phyloP scores from a whole-genome alignment of 1,140 invertebrate species.

The Heliconius hewitsoni region DNA sequence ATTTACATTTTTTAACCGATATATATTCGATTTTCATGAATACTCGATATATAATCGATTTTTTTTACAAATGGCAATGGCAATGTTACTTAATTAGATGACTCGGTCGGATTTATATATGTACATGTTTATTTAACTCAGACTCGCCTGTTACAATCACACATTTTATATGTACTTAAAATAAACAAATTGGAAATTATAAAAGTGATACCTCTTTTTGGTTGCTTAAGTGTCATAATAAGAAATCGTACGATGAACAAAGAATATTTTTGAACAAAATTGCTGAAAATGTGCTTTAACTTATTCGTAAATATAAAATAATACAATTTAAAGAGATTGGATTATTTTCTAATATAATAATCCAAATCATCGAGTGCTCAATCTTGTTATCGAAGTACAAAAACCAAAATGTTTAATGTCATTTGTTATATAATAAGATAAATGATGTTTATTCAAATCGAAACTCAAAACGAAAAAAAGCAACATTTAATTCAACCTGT shows the following conservation, averaged over 20 bases:
- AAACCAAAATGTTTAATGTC: slow-evolving; percentile 2
- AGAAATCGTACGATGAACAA: neutral
- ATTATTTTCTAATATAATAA: neutral
- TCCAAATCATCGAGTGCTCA: neutral
- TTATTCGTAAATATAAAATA: neutral
- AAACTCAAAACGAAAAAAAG: neutral
- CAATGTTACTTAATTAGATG: slow-evolving; percentile 15
- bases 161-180: neutral
- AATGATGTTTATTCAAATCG: neutral
- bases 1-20: slow-evolving; percentile 62
- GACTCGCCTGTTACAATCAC: slow-evolving; percentile 11
- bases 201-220: neutral
- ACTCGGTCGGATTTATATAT: slow-evolving; percentile 32
- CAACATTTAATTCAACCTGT: neutral
- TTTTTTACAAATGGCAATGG: slow-evolving; percentile 37
- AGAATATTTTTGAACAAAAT: neutral
- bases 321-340: neutral
- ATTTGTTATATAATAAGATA: neutral
- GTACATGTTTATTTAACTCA: slow-evolving; percentile 30
- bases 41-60: slow-evolving; percentile 25
- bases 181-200: neutral
- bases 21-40: slow-evolving; percentile 39
- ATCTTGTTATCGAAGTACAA: neutral
- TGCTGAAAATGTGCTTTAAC: neutral
- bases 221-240: neutral